Conservation (phyloP, 2,113 vertebrate genomes). For the Ceratotherium simum region DNA sequence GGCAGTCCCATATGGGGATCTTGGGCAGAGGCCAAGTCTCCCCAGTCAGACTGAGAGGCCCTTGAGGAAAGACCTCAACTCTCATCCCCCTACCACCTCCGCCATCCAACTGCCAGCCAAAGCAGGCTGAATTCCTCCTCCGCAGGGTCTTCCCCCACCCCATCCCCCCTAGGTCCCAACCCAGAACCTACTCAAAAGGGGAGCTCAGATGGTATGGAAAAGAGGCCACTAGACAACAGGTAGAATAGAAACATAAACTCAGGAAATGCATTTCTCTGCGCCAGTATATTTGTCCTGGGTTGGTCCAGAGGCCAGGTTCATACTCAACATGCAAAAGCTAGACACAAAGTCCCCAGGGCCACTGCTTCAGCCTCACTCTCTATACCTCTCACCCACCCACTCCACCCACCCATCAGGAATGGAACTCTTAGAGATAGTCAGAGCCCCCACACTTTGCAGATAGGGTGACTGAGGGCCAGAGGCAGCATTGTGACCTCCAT, state of each 20-base stretch:
- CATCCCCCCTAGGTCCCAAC: not conserved
- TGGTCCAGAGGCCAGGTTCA: slow-evolving; percentile 30
- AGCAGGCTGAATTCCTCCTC: not conserved
- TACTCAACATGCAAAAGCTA: not conserved
- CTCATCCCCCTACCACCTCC: too few relatives aligned
- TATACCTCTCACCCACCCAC: not conserved
- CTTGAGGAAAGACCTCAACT: not conserved
- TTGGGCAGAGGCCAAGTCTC: not conserved
- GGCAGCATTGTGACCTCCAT: not conserved
- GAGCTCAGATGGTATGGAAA: not conserved
- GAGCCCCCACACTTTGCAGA: not conserved
- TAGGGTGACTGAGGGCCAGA: not conserved
- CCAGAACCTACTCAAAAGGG: not conserved
- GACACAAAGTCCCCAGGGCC: not conserved
- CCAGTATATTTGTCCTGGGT: slow-evolving; percentile 57
- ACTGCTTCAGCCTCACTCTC: not conserved
- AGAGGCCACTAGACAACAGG: not conserved
- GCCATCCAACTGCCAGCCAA: not conserved
- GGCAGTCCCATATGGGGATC: not conserved
- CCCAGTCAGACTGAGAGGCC: not conserved
- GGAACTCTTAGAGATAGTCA: not conserved
- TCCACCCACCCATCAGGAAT: not conserved
- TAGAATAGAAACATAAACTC: slow-evolving; percentile 37
- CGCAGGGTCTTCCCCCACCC: not conserved
- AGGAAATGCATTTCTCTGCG: slow-evolving; percentile 23